Evolutionary conservation across 1,140 invertebrate species (phyloP), one percentile per base, ranked within the genome.

Genomic region (Cyphomyrmex costatus): DNA sequence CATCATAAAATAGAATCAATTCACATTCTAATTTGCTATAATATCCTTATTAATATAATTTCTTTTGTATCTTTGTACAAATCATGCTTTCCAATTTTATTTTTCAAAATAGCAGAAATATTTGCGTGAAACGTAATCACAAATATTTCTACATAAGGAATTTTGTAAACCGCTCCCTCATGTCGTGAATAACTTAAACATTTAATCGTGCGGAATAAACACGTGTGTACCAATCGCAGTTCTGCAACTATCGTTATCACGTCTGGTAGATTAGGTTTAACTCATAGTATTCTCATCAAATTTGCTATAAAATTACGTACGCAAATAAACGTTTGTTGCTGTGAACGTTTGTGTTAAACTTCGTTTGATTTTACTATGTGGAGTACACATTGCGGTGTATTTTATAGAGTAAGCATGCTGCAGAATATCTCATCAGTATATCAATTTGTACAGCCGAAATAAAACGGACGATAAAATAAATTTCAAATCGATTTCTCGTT

Each of bases 231-330:
- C 14, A 27, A 60, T 61, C 21, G 33, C 16, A 16, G 21, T 3
- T 33, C 19, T 56, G 2, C 3, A 16, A 70, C 30, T 53, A 70
- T 56, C n/a, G 49, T 70, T 80, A 80, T 66, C 21, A 30, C 46
- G 21, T 66, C 27, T 2, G 19, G 42, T 66, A 79, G 61, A 66
- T 66, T 79, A 79, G 46, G 12, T 46, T 79, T n/a, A 14, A 36
- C 27, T 51, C n/a, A 14, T 66, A 66, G 24, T n/a, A 66, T 0
- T 66, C 14, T 16, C 30, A 14, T 53, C 30, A 46, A 79, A 66
- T 79, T 63, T 53, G 46, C 46, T n/a, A 66, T 66, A 53, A 66
- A 78, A 78, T 65, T 78, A 78, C n/a, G 3, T 51, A 66, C 14
- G 33, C 14, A 30, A 79, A 66, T 79, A 79, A 79, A 79, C 77